Conservation (phyloP, 2,797 vertebrate species). For the Furcifer pardalis region DNA sequence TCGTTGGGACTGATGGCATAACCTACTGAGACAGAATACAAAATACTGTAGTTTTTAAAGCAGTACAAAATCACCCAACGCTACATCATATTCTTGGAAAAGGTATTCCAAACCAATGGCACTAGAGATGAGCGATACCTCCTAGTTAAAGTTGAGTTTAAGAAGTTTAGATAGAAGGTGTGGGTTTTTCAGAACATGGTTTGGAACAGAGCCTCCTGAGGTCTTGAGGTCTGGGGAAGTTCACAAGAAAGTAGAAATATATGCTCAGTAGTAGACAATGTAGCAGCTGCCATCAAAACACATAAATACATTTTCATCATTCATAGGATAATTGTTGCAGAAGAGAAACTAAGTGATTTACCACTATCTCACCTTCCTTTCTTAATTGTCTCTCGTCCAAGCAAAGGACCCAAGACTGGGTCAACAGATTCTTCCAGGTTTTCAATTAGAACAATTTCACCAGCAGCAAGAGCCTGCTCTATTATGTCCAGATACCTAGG, state of each 20-base stretch:
- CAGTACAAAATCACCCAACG: neutral
- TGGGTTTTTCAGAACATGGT: neutral
- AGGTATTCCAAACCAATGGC: too few relatives aligned
- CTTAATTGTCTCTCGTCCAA: slow-evolving; percentile 92
- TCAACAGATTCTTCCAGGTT: slow-evolving; percentile 91
- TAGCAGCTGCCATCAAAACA: neutral
- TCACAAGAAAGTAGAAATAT: neutral
- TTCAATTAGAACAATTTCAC: slow-evolving; percentile 90
- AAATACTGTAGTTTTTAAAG: neutral
- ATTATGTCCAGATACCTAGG: slow-evolving; percentile 87
- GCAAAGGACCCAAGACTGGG: slow-evolving; percentile 91
- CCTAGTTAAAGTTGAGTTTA: neutral
- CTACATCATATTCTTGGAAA: neutral
- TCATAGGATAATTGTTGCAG: neutral
- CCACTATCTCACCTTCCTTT: slow-evolving; percentile 84
- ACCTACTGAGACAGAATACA: too few relatives aligned
- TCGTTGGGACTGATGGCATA: neutral
- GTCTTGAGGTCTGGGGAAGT: neutral
- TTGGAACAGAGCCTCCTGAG: neutral
- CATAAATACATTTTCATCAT: neutral
- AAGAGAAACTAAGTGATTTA: neutral
- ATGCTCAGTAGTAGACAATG: too few relatives aligned
- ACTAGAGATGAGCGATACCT: neutral
- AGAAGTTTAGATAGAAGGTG: neutral
- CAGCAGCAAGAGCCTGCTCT: slow-evolving; percentile 86